Evolutionary conservation across 1,140 invertebrate genomes (phyloP).

Genomic region (Sycobia sp.): DNA sequence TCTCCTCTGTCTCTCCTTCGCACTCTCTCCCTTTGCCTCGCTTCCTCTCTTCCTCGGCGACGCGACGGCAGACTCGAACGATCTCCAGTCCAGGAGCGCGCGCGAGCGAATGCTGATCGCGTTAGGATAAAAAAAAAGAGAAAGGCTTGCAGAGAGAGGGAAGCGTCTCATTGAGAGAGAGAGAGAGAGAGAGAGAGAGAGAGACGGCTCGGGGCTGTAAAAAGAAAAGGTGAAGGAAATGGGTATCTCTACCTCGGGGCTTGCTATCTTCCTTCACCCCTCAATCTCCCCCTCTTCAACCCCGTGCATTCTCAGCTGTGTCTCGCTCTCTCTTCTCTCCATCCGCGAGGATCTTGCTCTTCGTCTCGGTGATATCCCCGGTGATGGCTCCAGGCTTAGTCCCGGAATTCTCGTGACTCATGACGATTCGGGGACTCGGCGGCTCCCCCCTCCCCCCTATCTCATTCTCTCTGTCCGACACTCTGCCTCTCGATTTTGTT

Average conservation of each 20-base stretch:
- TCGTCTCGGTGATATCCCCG: constrained; percentile 8
- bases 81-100: constrained; percentile 11
- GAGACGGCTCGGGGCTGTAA: constrained; percentile 15
- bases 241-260: constrained; percentile 9
- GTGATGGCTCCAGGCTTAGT: constrained; percentile 16
- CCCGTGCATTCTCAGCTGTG: too few species aligned
- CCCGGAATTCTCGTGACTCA: constrained; percentile 40
- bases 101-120: constrained; percentile 33
- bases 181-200: neutral
- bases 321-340: too few species aligned
- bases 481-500: constrained; percentile 13
- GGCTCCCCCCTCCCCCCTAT: constrained; percentile 27
- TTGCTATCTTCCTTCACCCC: neutral
- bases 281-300: neutral
- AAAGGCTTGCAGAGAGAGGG: neutral
- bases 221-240: constrained; percentile 32
- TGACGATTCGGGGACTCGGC: constrained; percentile 32
- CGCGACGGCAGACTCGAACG: constrained; percentile 22
- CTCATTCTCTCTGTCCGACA: constrained; percentile 18
- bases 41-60: too few species aligned
- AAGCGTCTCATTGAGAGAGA: neutral
- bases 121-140: constrained; percentile 29
- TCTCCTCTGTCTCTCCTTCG: too few species aligned
- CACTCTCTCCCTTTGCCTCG: too few species aligned
- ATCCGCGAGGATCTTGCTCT: constrained; percentile 13